phyloP scores from a whole-genome alignment of 2,113 vertebrate species.

The Scartelaos histophorus region DNA sequence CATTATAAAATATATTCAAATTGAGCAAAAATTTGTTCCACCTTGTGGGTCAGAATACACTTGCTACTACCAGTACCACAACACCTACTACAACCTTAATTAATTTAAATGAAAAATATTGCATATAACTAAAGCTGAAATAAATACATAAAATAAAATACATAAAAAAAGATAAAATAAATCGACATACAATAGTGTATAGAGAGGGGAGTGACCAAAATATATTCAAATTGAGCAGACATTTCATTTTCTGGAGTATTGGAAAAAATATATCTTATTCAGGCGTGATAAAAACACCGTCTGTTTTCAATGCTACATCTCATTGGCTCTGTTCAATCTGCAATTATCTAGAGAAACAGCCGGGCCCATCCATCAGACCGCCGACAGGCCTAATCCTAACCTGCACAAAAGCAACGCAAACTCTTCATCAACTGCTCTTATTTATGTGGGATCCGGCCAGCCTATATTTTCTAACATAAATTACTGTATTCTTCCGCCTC shows the following conservation, averaged over 20 bases:
- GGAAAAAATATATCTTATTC: conserved; percentile 24
- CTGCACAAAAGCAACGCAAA: conserved; percentile 22
- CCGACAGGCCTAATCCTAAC: conserved; percentile 37
- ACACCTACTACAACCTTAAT: too few species aligned
- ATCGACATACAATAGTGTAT: too few species aligned
- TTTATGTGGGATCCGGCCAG: conserved; percentile 29
- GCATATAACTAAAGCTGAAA: too few species aligned
- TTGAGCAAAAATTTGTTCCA: too few species aligned
- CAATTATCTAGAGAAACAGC: conserved; percentile 47
- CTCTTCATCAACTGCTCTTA: conserved; percentile 22
- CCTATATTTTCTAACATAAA: conserved; percentile 26
- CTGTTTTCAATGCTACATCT: conserved; percentile 15
- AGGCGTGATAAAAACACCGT: conserved; percentile 48
- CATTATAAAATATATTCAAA: too few species aligned
- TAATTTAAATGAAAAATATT: too few species aligned
- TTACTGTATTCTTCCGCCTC: conserved; percentile 25
- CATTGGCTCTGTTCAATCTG: conserved; percentile 30
- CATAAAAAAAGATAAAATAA: too few species aligned
- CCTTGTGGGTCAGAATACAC: too few species aligned
- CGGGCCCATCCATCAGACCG: conserved; percentile 35
- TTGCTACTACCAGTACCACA: too few species aligned
- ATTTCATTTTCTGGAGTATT: conserved; percentile 25
- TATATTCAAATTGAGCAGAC: background rate
- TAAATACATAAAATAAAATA: too few species aligned
- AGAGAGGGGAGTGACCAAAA: too few species aligned